phyloP scores from a whole-genome alignment of 2,113 vertebrate genomes.

The Eptatretus burgeri region DNA sequence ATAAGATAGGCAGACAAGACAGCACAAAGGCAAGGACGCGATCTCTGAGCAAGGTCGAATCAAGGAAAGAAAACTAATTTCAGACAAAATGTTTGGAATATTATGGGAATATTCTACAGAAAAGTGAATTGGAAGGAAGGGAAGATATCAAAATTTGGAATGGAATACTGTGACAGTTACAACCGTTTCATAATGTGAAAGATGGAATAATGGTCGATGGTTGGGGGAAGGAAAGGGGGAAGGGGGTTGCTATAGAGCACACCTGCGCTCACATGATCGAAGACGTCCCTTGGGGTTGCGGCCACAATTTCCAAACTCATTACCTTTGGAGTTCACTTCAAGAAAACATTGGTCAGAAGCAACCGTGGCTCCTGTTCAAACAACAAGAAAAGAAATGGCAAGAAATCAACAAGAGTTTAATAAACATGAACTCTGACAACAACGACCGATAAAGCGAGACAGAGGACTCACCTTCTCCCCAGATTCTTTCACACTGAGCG shows the following conservation, averaged over 20 bases:
- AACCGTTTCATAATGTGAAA: too few relatives aligned
- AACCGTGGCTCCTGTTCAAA: constrained; percentile 7
- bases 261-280: background rate
- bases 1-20: too few relatives aligned
- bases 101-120: too few relatives aligned
- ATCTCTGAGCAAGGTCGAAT: too few relatives aligned
- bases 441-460: background rate
- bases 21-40: too few relatives aligned
- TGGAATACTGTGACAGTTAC: too few relatives aligned
- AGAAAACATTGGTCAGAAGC: constrained; percentile 29
- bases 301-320: constrained; percentile 45
- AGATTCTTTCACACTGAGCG: constrained; percentile 31
- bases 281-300: background rate
- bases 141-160: too few relatives aligned
- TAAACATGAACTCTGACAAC: accelerated
- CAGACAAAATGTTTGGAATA: too few relatives aligned
- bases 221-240: too few relatives aligned
- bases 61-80: too few relatives aligned
- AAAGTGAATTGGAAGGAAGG: too few relatives aligned
- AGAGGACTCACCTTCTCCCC: constrained; percentile 22
- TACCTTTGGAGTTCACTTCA: constrained; percentile 22
- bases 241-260: background rate
- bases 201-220: too few relatives aligned
- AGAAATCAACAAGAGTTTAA: background rate
- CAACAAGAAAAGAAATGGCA: background rate